These are phyloP conservation scores for Charaxes varanes DNA, from an alignment of 1,140 invertebrate genomes.

Conservation along the genomic window DNA sequence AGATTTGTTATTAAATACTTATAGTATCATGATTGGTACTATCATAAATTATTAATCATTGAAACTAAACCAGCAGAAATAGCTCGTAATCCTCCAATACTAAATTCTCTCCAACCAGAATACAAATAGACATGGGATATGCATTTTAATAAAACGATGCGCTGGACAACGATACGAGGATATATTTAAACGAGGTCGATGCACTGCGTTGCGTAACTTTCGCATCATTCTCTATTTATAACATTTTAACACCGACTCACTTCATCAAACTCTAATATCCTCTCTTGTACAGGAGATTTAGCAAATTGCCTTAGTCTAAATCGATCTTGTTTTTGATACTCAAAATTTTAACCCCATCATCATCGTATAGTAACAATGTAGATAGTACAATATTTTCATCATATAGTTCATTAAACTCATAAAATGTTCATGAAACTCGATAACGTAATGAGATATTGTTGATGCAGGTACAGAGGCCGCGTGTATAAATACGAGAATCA, in stretches of 20 bases:
- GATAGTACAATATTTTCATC: constrained; percentile 4
- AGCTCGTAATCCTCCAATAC: no score
- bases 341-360: no score
- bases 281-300: no score
- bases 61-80: constrained; percentile 5
- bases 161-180: constrained; percentile 36
- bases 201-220: constrained; percentile 48
- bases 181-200: constrained; percentile 57
- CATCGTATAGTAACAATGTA: neutral
- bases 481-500: constrained; percentile 72
- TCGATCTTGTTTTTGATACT: no score
- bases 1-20: neutral
- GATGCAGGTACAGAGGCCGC: constrained; percentile 69
- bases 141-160: constrained; percentile 55
- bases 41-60: no score
- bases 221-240: constrained; percentile 4
- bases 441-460: constrained; percentile 58
- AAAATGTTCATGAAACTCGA: constrained; percentile 22
- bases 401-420: constrained; percentile 15
- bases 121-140: constrained; percentile 34
- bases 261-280: neutral
- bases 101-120: constrained; percentile 3
- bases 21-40: no score
- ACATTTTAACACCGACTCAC: neutral
- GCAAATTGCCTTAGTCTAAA: no score